phyloP scores from a whole-genome alignment of 2,113 vertebrate species.

The Hystrix cristata region DNA sequence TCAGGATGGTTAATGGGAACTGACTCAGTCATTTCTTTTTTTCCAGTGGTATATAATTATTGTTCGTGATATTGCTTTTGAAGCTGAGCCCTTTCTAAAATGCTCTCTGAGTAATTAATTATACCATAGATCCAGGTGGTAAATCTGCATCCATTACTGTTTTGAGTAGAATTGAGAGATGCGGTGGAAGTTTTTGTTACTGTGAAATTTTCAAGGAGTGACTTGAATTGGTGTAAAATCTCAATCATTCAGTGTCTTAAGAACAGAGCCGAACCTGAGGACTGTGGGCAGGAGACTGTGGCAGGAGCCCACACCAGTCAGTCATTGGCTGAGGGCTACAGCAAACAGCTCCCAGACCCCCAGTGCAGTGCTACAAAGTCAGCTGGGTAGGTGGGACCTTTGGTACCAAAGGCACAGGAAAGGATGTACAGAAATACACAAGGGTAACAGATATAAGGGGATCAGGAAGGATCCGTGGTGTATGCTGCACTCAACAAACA shows the following conservation, averaged over 20 bases:
- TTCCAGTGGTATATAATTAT: constrained; percentile 43
- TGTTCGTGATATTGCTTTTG: constrained; percentile 58
- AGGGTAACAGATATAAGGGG: background rate
- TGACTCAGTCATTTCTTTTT: constrained; percentile 18
- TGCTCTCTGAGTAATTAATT: constrained; percentile 10
- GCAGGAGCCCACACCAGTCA: background rate
- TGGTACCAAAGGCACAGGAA: background rate
- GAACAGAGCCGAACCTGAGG: background rate
- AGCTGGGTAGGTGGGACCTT: background rate
- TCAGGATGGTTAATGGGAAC: constrained; percentile 21
- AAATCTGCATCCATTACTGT: constrained; percentile 33
- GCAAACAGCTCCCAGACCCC: background rate
- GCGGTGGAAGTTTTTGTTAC: background rate
- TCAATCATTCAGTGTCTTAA: background rate
- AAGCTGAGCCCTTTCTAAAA: constrained; percentile 58
- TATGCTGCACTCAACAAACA: background rate
- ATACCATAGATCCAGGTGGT: constrained; percentile 43
- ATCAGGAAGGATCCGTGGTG: background rate
- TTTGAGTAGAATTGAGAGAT: constrained; percentile 19
- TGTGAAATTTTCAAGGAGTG: constrained; percentile 40
- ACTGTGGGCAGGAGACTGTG: rapidly evolving
- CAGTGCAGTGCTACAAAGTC: background rate
- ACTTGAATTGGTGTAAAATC: background rate
- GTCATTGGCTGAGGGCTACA: background rate
- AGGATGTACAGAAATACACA: background rate